Base-by-base conservation (phyloP, 2,113 vertebrate genomes). In the Scartelaos histophorus region DNA sequence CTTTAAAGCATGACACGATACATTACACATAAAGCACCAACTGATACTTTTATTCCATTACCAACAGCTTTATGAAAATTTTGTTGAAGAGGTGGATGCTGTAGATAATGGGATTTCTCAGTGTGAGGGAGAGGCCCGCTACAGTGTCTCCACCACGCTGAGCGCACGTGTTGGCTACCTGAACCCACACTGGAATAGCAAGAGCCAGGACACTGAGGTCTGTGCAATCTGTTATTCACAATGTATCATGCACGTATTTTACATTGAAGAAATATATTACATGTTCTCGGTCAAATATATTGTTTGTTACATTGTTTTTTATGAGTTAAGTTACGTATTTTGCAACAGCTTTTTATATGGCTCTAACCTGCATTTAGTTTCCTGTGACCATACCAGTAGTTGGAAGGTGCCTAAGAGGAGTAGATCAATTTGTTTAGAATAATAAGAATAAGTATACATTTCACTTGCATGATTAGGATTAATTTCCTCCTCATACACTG, bases 41-140 rank as follows among this genome's bases (percentile, higher is more conserved):
- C 10, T 25, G 1, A 58, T 13, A 24, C 25, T 17, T 64, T 64
- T 64, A 38, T 43, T n/a, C 19, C 17, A 38, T 21, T 38, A 64
- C 61, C 34, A 38, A 38, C 13, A 98, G 98, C 88, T 99, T 45
- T 99, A 99, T 0, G 97, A 98, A 89, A 96, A 94, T 88, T 98
- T 99, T 0, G 92, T 99, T 86, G 95, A 99, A 84, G 97, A 98
- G 79, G 93, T 99, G 6, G 97, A 99, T 0, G 97, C 95, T 0
- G 80, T 98, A 1, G 98, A 99, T 91, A 99, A 99, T 0, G 97
- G 98, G 7, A 95, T 99, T 75, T 93, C 95, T 0, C 97, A 96
- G 88, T 94, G 47, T 24, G 94, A 95, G 0, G 96, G 96, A 2
- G 93, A 96, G 80, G 93, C 94, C 1, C 95, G 95, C 29, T 99